These are phyloP conservation scores for Neotoxoptera formosana DNA, from an alignment of 1,140 invertebrate species.

Conservation along the genomic window DNA sequence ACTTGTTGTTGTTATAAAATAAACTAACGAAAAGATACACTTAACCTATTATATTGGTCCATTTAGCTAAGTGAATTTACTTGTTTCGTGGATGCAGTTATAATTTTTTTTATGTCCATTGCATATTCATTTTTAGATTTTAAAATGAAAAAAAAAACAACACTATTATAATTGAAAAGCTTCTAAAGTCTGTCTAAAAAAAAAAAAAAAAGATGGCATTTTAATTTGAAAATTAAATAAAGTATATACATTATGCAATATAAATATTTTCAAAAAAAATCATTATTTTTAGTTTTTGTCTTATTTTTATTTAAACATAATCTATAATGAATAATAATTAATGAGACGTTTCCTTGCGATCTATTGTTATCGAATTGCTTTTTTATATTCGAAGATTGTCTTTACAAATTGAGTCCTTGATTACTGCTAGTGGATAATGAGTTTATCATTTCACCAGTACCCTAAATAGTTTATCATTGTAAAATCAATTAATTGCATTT, in stretches of 20 bases:
- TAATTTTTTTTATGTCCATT: background rate
- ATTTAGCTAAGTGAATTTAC: background rate
- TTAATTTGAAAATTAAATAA: background rate
- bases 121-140: conserved; percentile 1
- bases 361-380: background rate
- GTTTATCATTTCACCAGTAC: background rate
- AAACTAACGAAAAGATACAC: background rate
- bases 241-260: background rate
- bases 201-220: background rate
- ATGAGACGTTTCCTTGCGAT: background rate
- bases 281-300: background rate
- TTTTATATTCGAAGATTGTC: background rate
- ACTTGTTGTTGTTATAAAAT: background rate
- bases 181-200: background rate
- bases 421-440: background rate
- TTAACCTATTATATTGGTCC: background rate
- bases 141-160: background rate
- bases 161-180: background rate
- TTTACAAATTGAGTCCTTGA: conserved; percentile 10
- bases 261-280: background rate
- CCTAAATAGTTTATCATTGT: background rate
- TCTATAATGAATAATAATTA: conserved; percentile 8
- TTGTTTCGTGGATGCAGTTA: background rate
- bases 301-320: background rate
- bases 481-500: conserved; percentile 6